Conservation (phyloP, 2,113 vertebrate species). For the Xenopus laevis region DNA sequence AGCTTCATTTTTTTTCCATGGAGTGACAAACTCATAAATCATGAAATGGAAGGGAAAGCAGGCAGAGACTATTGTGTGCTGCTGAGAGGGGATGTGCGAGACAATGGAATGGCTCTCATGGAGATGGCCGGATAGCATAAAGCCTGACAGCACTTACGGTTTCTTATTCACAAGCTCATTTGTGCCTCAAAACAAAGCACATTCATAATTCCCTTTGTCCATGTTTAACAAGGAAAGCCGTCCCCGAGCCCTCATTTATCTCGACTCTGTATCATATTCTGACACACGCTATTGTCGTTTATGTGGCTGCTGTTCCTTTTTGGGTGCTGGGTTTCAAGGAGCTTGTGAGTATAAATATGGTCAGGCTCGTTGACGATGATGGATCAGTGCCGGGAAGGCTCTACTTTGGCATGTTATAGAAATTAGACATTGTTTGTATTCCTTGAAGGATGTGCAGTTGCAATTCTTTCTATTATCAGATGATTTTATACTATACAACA, state of each 20-base stretch:
- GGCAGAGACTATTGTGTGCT: conserved; percentile 12
- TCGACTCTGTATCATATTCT: background rate
- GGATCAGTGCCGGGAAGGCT: no score
- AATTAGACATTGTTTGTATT: no score
- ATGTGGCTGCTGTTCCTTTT: no score
- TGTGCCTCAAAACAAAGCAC: background rate
- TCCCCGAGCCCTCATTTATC: background rate
- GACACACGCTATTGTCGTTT: background rate
- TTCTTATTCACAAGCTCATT: conserved; percentile 31
- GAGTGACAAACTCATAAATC: conserved; percentile 41
- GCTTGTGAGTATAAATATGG: no score
- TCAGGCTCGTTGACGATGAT: no score
- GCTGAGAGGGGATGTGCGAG: conserved; percentile 16
- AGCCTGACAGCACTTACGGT: conserved; percentile 14
- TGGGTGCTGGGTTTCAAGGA: no score
- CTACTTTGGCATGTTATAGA: no score
- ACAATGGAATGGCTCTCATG: conserved; percentile 33
- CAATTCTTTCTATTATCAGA: no score
- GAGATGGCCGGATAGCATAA: conserved; percentile 15
- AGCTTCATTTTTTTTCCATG: conserved; percentile 7
- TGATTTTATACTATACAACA: no score
- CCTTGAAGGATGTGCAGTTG: no score
- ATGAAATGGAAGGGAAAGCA: conserved; percentile 28
- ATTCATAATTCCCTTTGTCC: conserved; percentile 26
- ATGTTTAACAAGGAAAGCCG: conserved; percentile 18